These are phyloP conservation scores for Megamerina dolium DNA, from an alignment of 2,888 invertebrate species.

Conservation along the genomic window DNA sequence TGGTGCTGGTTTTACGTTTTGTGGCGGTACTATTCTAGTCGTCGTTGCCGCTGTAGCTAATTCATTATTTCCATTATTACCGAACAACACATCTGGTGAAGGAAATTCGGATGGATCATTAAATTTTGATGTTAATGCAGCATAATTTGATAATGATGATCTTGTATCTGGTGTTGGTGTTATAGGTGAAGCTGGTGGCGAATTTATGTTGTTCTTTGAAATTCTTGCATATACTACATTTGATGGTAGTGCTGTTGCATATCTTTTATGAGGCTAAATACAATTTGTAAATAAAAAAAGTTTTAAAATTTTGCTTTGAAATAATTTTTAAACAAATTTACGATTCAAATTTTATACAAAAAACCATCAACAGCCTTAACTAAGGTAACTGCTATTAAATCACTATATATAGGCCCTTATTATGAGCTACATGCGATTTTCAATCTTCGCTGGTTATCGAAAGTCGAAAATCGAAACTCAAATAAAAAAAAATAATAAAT, in stretches of 20 bases:
- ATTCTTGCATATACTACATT: conserved; percentile 31
- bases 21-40: conserved; percentile 2
- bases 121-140: conserved; percentile 9
- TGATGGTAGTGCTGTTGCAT: not conserved
- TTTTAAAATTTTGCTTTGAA: too few relatives aligned
- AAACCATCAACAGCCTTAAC: not conserved
- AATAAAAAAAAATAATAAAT: too few relatives aligned
- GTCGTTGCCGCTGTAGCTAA: not conserved
- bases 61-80: not conserved
- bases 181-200: conserved; percentile 24
- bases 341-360: not conserved
- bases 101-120: conserved; percentile 17
- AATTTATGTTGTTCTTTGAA: conserved; percentile 28
- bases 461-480: not conserved
- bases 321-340: not conserved
- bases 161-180: not conserved
- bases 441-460: too few relatives aligned
- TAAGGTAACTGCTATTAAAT: not conserved
- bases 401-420: not conserved
- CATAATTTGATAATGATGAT: conserved; percentile 6
- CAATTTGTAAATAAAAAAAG: not conserved
- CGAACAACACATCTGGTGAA: conserved; percentile 10
- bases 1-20: conserved; percentile 8
- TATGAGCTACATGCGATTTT: too few relatives aligned
- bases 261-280: conserved; percentile 24